A percentile compares a stretch with the other conserved stretches of the same genome.
Conservation (phyloP, 2,888 invertebrate genomes). For the Drosophila vallismaia region DNA sequence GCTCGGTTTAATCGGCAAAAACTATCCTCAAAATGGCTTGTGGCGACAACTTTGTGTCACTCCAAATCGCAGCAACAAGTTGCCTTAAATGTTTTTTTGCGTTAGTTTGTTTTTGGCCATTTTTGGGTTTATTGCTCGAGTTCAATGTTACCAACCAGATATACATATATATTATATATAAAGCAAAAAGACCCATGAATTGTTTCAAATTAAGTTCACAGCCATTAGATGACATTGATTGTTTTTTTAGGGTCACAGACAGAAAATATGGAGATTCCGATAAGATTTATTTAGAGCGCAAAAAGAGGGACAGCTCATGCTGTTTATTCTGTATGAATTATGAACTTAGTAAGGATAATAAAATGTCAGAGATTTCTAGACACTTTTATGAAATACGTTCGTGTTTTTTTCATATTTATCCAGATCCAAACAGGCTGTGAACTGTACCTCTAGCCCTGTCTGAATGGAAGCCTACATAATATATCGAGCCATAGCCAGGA, state of each 20-base stretch:
- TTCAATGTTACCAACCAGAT: constrained; percentile 57
- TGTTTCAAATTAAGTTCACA: constrained; percentile 34
- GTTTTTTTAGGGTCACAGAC: constrained; percentile 27
- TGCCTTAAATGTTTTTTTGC: constrained; percentile 59
- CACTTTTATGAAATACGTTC: too few relatives aligned
- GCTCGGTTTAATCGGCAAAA: constrained; percentile 11
- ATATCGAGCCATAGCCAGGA: constrained; percentile 4
- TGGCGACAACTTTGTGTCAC: constrained; percentile 4
- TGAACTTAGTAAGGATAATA: constrained; percentile 27
- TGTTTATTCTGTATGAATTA: constrained; percentile 14
- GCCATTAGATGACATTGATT: constrained; percentile 33
- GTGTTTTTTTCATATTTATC: not conserved
- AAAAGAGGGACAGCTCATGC: not conserved
- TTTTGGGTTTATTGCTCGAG: constrained; percentile 57
- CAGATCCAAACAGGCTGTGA: not conserved
- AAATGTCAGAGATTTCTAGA: not conserved
- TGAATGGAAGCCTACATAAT: not conserved
- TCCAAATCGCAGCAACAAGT: constrained; percentile 65
- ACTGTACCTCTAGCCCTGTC: not conserved
- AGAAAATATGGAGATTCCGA: constrained; percentile 25
- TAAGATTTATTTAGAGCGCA: not conserved
- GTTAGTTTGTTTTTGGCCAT: constrained; percentile 12
- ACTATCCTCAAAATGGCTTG: constrained; percentile 19
- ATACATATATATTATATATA: not conserved
- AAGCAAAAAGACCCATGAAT: constrained; percentile 11